Percentiles rank a stretch among this genome's conserved stretches.
phyloP scores from a whole-genome alignment of 1,140 invertebrate species.

The Meloidogyne chitwoodi region DNA sequence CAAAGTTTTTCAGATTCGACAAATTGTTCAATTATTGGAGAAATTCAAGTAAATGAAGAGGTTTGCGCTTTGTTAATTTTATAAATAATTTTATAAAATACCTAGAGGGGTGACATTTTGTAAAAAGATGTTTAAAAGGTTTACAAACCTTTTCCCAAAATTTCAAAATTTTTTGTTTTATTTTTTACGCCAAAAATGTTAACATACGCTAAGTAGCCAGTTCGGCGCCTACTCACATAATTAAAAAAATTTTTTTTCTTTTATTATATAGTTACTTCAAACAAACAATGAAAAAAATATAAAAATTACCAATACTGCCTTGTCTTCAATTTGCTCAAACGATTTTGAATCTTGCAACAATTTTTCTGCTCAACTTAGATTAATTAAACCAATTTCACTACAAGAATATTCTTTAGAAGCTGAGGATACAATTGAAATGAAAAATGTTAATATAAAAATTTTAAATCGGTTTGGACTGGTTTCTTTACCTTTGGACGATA shows the following conservation, averaged over 20 bases:
- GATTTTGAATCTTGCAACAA: neutral
- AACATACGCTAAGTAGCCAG: no score
- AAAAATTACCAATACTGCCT: neutral
- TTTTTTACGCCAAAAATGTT: no score
- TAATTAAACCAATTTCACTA: constrained; percentile 21
- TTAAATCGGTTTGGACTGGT: constrained; percentile 28
- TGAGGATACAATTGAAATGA: constrained; percentile 45
- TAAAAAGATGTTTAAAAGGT: no score
- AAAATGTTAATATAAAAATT: constrained; percentile 25
- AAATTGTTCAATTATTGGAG: neutral
- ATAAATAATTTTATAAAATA: no score
- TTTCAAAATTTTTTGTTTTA: no score
- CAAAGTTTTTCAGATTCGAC: neutral
- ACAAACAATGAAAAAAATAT: neutral
- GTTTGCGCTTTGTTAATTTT: neutral
- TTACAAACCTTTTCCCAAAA: no score
- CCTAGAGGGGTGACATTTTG: no score
- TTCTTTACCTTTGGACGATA: constrained; percentile 24
- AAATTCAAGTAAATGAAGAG: neutral
- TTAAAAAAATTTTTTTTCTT: neutral
- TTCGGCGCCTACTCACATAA: neutral
- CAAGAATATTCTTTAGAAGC: constrained; percentile 27
- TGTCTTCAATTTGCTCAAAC: constrained; percentile 14
- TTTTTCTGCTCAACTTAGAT: constrained; percentile 11
- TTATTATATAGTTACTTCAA: neutral